Conservation (phyloP, 2,797 vertebrate species). For the Tinamus major region DNA sequence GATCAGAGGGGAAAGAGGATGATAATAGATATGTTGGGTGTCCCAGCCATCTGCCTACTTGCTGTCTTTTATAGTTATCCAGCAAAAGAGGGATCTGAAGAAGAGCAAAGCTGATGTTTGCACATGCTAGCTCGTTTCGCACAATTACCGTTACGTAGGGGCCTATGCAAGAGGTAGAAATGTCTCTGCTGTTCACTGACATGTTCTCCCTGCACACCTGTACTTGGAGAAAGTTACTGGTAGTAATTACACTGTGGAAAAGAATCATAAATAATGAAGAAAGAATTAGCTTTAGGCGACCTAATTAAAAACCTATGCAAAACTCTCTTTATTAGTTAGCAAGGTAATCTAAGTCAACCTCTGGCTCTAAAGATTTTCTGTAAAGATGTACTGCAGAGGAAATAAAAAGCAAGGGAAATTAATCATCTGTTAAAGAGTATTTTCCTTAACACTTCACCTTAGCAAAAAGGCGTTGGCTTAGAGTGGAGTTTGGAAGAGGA, state of each 20-base stretch:
- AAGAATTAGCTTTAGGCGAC: slow-evolving; percentile 66
- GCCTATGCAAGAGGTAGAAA: neutral
- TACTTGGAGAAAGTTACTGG: neutral
- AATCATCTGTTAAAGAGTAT: slow-evolving; percentile 29
- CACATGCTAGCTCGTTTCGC: fast-evolving
- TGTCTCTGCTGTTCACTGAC: neutral
- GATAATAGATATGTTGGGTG: neutral
- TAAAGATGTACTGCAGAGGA: neutral
- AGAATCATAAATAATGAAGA: slow-evolving; percentile 68
- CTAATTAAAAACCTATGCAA: slow-evolving; percentile 73
- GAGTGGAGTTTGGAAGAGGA: slow-evolving; percentile 9
- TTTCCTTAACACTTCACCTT: slow-evolving; percentile 21
- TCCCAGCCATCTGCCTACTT: neutral
- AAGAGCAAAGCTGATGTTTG: neutral
- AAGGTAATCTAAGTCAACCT: slow-evolving; percentile 68
- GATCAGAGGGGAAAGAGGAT: neutral
- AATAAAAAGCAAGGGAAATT: slow-evolving; percentile 37
- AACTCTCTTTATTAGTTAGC: slow-evolving; percentile 58
- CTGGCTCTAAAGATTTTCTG: slow-evolving; percentile 59
- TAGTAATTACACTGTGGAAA: slow-evolving; percentile 55
- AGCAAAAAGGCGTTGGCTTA: neutral
- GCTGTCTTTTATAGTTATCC: neutral
- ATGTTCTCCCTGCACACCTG: neutral
- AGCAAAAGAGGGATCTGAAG: neutral
- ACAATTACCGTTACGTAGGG: neutral